Conservation (phyloP, 1,140 invertebrate genomes). For the Drosophila simulans region DNA sequence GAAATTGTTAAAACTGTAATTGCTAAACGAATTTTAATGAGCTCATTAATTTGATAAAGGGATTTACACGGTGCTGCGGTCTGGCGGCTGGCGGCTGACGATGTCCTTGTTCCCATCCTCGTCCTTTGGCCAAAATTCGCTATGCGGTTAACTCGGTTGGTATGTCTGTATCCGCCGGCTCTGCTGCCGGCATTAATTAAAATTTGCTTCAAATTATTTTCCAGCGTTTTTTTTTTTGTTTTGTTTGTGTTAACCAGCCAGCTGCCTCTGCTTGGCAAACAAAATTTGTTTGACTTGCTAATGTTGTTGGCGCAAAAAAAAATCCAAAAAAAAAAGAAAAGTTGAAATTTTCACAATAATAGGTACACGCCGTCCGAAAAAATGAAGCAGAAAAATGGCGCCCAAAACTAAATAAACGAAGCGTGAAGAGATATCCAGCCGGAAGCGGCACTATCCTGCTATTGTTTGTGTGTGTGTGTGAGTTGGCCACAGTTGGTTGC, state of each 20-base stretch:
- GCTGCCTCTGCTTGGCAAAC: slow-evolving; percentile 56
- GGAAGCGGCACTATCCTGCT: slow-evolving; percentile 33
- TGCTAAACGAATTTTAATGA: slow-evolving; percentile 84
- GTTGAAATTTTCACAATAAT: slow-evolving; percentile 23
- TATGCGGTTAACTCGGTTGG: slow-evolving; percentile 41
- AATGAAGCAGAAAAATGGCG: slow-evolving; percentile 47
- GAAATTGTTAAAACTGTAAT: slow-evolving; percentile 84
- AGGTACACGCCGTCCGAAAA: slow-evolving; percentile 16
- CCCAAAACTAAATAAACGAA: slow-evolving; percentile 77
- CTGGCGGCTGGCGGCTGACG: slow-evolving; percentile 41
- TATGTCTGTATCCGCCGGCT: slow-evolving; percentile 25
- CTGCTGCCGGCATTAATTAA: slow-evolving; percentile 68
- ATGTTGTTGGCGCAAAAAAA: slow-evolving; percentile 34
- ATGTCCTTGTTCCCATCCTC: slow-evolving; percentile 28
- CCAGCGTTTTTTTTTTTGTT: slow-evolving; percentile 13
- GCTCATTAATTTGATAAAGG: slow-evolving; percentile 84
- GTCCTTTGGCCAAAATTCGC: slow-evolving; percentile 61
- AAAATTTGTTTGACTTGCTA: slow-evolving; percentile 67
- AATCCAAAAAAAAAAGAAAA: neutral
- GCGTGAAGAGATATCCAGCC: slow-evolving; percentile 72
- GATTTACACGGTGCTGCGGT: slow-evolving; percentile 83
- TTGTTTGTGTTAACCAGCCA: neutral
- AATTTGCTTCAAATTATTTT: slow-evolving; percentile 76
- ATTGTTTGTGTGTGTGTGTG: slow-evolving; percentile 4
- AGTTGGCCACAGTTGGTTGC: slow-evolving; percentile 42